These are phyloP conservation scores for Metopia argyrocephala DNA, from an alignment of 2,888 invertebrate species.

Conservation along the genomic window DNA sequence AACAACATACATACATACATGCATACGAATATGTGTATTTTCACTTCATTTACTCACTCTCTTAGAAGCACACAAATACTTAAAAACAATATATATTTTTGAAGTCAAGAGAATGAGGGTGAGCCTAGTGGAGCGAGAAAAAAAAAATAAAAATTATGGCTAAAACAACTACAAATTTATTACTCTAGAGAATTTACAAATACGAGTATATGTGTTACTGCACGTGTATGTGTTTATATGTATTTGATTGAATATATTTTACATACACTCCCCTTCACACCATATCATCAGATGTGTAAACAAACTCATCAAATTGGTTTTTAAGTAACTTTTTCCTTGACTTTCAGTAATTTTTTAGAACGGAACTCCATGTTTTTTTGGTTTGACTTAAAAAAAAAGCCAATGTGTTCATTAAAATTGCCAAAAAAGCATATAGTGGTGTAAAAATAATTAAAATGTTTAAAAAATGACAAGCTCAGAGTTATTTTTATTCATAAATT, in stretches of 20 bases:
- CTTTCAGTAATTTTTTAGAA: constrained; percentile 56
- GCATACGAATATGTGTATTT: neutral
- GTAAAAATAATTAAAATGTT: no score
- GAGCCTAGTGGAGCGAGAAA: constrained; percentile 18
- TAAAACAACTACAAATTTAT: neutral
- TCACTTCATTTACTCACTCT: neutral
- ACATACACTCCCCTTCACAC: neutral
- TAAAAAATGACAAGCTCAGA: no score
- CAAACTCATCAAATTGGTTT: constrained; percentile 12
- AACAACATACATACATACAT: constrained; percentile 23
- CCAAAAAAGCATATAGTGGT: no score
- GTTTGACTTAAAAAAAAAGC: no score
- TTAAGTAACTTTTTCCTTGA: constrained; percentile 52
- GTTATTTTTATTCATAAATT: no score
- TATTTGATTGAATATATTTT: neutral
- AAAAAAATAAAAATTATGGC: neutral
- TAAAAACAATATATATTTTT: neutral
- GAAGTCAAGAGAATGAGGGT: neutral
- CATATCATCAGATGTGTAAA: neutral
- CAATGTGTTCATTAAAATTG: no score
- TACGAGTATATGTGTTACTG: constrained; percentile 15
- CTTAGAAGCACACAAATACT: neutral
- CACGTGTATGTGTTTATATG: neutral
- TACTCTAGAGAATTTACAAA: constrained; percentile 41
- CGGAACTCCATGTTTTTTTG: no score